These are phyloP conservation scores for Alauda arvensis DNA, from an alignment of 2,797 vertebrate genomes.

Conservation along the genomic window DNA sequence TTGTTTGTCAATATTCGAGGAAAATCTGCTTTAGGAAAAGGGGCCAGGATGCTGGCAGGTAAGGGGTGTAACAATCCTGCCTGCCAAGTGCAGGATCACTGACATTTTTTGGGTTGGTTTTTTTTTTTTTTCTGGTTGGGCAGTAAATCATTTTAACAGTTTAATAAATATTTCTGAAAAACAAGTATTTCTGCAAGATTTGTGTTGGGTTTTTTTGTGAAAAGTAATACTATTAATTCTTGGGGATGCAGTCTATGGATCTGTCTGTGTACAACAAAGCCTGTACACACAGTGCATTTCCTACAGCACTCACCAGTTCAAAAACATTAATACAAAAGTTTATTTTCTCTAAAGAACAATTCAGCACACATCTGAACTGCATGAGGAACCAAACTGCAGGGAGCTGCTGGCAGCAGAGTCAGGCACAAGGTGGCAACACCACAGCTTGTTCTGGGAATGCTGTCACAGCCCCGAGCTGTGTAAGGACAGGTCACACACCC, in stretches of 20 bases:
- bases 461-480: background rate
- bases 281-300: rapidly evolving
- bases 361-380: background rate
- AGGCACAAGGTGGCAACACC: background rate
- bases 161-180: constrained; percentile 67
- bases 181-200: background rate
- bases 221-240: background rate
- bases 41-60: constrained; percentile 18
- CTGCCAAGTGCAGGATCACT: constrained; percentile 21
- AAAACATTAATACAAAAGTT: background rate
- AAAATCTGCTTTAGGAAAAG: constrained; percentile 17
- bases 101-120: background rate
- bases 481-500: background rate
- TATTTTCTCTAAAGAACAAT: constrained; percentile 15
- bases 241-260: background rate
- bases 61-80: background rate
- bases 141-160: constrained; percentile 57
- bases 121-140: background rate
- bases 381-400: background rate
- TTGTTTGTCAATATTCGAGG: background rate
- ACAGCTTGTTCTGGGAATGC: background rate
- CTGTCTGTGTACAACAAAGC: background rate
- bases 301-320: background rate
- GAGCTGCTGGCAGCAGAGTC: background rate
- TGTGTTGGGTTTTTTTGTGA: background rate